phyloP scores from a whole-genome alignment of 1,140 invertebrate genomes.

The Drosophila busckii region DNA sequence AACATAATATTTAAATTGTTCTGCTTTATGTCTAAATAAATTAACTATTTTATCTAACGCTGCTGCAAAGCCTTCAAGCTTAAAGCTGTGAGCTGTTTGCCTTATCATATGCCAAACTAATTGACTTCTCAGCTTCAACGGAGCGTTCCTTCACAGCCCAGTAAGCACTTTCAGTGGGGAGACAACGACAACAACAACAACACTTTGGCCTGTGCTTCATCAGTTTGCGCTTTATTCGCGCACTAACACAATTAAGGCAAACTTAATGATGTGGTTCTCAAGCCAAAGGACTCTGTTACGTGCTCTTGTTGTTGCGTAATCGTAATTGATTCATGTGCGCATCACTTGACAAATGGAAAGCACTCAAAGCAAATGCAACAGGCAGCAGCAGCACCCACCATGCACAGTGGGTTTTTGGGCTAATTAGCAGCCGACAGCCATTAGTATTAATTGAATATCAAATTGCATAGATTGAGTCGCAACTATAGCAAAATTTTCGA shows the following conservation, averaged over 20 bases:
- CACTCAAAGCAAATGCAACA: conserved; percentile 24
- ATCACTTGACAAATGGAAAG: conserved; percentile 33
- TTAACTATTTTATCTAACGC: no score
- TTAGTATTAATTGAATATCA: conserved; percentile 74
- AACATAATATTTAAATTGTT: no score
- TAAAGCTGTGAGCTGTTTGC: no score
- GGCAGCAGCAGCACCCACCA: neutral
- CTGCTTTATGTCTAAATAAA: no score
- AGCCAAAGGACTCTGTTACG: conserved; percentile 39
- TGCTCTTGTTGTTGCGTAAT: conserved; percentile 72
- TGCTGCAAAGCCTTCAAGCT: no score
- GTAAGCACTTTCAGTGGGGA: conserved; percentile 60
- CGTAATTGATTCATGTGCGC: conserved; percentile 72
- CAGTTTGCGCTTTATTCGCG: conserved; percentile 52
- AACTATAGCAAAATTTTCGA: conserved; percentile 18
- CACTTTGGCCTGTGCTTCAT: conserved; percentile 7
- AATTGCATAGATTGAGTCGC: conserved; percentile 39
- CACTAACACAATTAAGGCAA: conserved; percentile 71
- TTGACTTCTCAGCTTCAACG: conserved; percentile 58
- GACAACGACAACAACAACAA: conserved; percentile 7
- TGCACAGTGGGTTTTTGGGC: conserved; percentile 11
- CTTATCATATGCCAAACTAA: conserved; percentile 50
- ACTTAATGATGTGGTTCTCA: conserved; percentile 55
- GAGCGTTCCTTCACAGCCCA: conserved; percentile 60
- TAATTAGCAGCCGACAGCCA: conserved; percentile 60